A percentile compares a stretch with the other conserved stretches of the same genome.
Conservation (phyloP, 1,140 invertebrate genomes). For the Zophobas morio region DNA sequence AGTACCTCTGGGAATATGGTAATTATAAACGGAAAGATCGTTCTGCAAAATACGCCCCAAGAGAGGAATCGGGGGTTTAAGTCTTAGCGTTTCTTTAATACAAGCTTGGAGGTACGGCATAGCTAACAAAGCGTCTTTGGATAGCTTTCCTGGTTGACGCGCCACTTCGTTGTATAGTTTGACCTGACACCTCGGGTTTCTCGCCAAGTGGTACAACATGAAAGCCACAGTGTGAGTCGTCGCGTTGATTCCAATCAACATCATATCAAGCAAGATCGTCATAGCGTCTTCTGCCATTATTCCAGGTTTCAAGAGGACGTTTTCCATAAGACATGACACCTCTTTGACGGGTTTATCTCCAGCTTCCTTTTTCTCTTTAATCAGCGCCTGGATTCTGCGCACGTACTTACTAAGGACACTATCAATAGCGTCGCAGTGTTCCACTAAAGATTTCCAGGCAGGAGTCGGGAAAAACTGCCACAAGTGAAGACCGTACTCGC, state of each 20-base stretch:
- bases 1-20: conserved; percentile 74
- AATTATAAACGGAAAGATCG: conserved; percentile 76
- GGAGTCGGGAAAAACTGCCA: conserved; percentile 80
- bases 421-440: conserved; percentile 63
- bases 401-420: conserved; percentile 60
- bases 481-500: conserved; percentile 73
- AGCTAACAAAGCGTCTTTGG: conserved; percentile 66
- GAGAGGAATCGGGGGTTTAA: conserved; percentile 75
- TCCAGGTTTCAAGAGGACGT: conserved; percentile 70
- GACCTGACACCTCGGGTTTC: conserved; percentile 72
- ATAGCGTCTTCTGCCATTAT: conserved; percentile 74
- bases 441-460: conserved; percentile 72
- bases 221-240: conserved; percentile 73
- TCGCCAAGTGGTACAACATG: conserved; percentile 74
- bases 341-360: conserved; percentile 48
- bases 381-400: conserved; percentile 52
- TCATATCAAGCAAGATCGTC: conserved; percentile 76
- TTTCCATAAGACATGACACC: conserved; percentile 65
- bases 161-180: conserved; percentile 74
- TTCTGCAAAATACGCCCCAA: conserved; percentile 76
- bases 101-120: conserved; percentile 78
- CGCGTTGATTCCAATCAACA: conserved; percentile 71
- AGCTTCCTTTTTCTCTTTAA: conserved; percentile 58
- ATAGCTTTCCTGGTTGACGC: conserved; percentile 63
- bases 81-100: conserved; percentile 77